These are phyloP conservation scores for Ceratosolen solmsi DNA, from an alignment of 1,140 invertebrate species.

Conservation along the genomic window DNA sequence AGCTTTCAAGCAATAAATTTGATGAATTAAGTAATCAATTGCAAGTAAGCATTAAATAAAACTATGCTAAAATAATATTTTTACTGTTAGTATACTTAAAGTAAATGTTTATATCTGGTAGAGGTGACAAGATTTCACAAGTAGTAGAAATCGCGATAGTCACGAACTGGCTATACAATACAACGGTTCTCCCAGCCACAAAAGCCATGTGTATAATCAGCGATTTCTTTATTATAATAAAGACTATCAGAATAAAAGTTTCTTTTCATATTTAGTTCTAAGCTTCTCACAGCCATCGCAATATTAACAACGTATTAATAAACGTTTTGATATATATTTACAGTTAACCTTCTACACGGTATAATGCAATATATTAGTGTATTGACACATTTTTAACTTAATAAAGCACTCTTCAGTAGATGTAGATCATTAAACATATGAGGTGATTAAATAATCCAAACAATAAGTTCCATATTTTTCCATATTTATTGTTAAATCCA, in stretches of 20 bases:
- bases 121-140: not conserved
- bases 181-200: not conserved
- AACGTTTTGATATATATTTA: not conserved
- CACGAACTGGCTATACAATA: not conserved
- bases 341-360: not conserved
- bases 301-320: not conserved
- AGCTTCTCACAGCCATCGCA: not conserved
- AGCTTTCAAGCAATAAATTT: not conserved
- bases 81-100: not conserved
- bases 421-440: not conserved
- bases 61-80: not conserved
- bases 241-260: not conserved
- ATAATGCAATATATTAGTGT: not conserved
- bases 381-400: not conserved
- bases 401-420: not conserved
- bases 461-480: not conserved
- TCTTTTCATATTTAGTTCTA: no score
- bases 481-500: not conserved
- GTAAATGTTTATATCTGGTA: not conserved
- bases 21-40: not conserved
- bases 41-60: no score
- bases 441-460: not conserved
- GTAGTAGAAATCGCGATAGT: not conserved
- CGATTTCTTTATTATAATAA: not conserved
- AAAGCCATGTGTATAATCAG: not conserved